Evolutionary conservation across 2,797 vertebrate genomes (phyloP), one percentile per base, ranked within the genome.

Genomic region (Muscicapa striata): DNA sequence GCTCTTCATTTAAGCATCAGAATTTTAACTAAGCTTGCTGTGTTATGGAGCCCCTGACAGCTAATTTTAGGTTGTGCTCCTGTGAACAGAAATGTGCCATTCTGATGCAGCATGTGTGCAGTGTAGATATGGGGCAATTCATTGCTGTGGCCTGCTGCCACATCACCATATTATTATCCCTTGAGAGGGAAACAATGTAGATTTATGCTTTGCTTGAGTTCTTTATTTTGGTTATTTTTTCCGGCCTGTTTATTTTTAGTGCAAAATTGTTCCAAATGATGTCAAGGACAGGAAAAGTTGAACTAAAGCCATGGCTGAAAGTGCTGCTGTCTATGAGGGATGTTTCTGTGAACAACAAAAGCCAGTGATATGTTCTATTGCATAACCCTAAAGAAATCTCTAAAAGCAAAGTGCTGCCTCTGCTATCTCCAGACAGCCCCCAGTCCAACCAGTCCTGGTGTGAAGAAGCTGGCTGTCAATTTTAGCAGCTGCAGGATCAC

Each of bases 191-290:
- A 92, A 95, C 49, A 52, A 49, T 82, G 75, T 20, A 36, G 74
- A 89, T 93, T 94, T 84, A 90, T 87, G 38, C 70, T 57, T 70
- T 59, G 40, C 48, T 82, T 58, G 55, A 61, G 36, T 46, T 83
- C 75, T 94, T 95, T 89, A 76, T 66, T 96, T 96, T 69, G 32
- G 13, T 69, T 90, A 67, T 83, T 94, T 87, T 87, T 94, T 93
- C 89, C 84, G 89, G 64, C 9, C 48, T 24, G 78, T 51, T 69
- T 93, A 87, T 92, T 97, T 94, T 89, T 91, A 94, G 90, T 29
- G 41, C 48, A 88, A 84, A 92, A 91, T 74, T 73, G 29, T 76
- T 97, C 86, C 78, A 77, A 77, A 70, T 90, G 80, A 59, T 69
- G 26, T 84, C 3, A 11, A 93, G 86, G 86, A 83, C 74, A 82